phyloP scores from a whole-genome alignment of 2,113 vertebrate species.

The Brienomyrus longianalis region DNA sequence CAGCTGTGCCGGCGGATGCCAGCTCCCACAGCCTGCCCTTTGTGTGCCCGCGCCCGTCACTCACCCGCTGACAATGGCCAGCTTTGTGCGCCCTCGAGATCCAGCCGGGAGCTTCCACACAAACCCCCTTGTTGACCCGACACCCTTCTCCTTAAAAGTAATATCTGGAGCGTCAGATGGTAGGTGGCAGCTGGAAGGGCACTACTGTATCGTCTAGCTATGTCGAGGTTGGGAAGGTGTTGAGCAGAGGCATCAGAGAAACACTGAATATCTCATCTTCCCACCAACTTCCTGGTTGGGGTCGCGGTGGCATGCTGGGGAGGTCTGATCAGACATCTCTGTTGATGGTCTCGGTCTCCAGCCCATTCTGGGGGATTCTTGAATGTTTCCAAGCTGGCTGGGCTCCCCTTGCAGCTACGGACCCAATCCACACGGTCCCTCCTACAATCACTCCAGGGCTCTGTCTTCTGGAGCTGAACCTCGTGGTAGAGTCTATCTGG shows the following conservation, averaged over 20 bases:
- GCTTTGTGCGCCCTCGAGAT: conserved; percentile 17
- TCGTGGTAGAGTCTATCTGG: neutral
- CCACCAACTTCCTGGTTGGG: neutral
- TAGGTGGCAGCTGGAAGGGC: neutral
- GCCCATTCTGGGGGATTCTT: neutral
- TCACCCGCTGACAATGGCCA: conserved; percentile 26
- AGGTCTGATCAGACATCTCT: neutral
- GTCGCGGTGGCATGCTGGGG: neutral
- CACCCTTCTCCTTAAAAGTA: neutral
- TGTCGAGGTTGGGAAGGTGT: neutral
- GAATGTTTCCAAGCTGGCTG: neutral
- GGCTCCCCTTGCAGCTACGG: neutral
- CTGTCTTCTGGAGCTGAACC: neutral
- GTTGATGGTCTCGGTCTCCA: neutral
- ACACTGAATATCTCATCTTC: neutral
- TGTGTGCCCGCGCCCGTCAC: conserved; percentile 29
- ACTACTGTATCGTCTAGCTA: neutral
- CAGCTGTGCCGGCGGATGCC: conserved; percentile 25
- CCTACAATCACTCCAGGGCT: neutral
- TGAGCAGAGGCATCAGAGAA: neutral
- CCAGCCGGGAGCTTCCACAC: neutral
- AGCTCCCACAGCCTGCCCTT: conserved; percentile 25
- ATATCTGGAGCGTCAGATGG: neutral
- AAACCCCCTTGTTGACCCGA: neutral
- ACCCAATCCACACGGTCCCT: neutral